These are phyloP conservation scores for Pomacea maculata DNA, from an alignment of 1,140 invertebrate species.

Conservation along the genomic window DNA sequence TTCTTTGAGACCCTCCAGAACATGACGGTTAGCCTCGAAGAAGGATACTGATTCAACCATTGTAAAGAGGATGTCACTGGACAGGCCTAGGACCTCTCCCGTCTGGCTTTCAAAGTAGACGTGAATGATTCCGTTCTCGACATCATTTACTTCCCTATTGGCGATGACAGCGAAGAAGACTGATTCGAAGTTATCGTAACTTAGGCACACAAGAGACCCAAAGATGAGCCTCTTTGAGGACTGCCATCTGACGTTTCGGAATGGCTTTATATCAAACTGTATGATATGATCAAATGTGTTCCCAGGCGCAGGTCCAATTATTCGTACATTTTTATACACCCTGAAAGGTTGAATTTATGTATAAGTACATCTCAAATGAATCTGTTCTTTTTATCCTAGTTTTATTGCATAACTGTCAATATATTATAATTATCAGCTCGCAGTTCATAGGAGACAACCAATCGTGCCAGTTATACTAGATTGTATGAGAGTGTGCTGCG, in stretches of 20 bases:
- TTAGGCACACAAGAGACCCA: constrained; percentile 79
- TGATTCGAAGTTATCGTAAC: constrained; percentile 73
- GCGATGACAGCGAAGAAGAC: constrained; percentile 75
- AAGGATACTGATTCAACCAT: constrained; percentile 67
- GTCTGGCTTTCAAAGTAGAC: constrained; percentile 58
- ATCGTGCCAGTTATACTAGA: no score
- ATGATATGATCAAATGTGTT: constrained; percentile 39
- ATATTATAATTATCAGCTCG: no score
- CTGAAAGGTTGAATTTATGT: no score
- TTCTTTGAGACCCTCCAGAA: constrained; percentile 63
- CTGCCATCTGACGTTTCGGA: constrained; percentile 49
- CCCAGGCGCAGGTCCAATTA: constrained; percentile 43
- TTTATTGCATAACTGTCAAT: no score
- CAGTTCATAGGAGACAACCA: no score
- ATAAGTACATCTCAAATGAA: no score
- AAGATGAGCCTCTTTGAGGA: constrained; percentile 73
- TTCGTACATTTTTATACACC: constrained; percentile 44
- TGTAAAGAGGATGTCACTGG: constrained; percentile 27
- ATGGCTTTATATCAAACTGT: constrained; percentile 36
- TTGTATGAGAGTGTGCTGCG: no score
- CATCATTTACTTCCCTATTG: no score
- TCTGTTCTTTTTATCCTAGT: no score
- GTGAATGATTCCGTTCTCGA: constrained; percentile 28
- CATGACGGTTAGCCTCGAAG: constrained; percentile 68
- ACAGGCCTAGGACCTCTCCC: constrained; percentile 15